Evolutionary conservation across 2,888 invertebrate genomes (phyloP).

Genomic region (Epistrophe eligans): DNA sequence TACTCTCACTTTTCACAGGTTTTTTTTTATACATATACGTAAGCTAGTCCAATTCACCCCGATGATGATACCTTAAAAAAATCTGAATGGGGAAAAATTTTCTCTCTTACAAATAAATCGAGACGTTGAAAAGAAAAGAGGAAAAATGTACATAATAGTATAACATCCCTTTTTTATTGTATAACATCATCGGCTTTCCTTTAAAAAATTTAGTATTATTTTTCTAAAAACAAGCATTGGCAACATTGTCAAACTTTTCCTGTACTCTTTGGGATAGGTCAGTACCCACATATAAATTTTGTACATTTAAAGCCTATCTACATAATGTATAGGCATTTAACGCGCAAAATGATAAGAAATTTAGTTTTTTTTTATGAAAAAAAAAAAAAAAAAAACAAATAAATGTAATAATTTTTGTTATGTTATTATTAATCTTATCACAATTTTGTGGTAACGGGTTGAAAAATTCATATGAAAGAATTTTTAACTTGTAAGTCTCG

Average conservation of each 20-base stretch:
- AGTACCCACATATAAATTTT: background rate
- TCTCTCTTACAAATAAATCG: conserved; percentile 42
- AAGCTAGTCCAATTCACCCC: conserved; percentile 17
- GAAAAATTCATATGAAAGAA: background rate
- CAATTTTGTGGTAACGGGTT: conserved; percentile 4
- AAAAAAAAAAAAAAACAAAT: background rate
- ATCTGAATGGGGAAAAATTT: conserved; percentile 34
- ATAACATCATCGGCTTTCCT: conserved; percentile 45
- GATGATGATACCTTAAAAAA: background rate
- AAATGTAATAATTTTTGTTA: too few relatives aligned
- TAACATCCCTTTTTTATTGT: conserved; percentile 42
- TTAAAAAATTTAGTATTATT: conserved; percentile 29
- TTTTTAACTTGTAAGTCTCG: background rate
- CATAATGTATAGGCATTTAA: conserved; percentile 35
- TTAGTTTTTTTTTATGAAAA: background rate
- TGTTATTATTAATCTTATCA: background rate
- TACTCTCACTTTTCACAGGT: conserved; percentile 70
- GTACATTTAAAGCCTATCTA: background rate
- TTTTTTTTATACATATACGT: background rate
- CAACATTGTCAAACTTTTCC: conserved; percentile 26
- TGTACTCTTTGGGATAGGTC: conserved; percentile 66
- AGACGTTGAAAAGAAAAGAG: conserved; percentile 32
- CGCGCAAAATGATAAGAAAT: conserved; percentile 52
- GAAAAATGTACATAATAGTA: conserved; percentile 8
- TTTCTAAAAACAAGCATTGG: conserved; percentile 4